phyloP scores from a whole-genome alignment of 2,797 vertebrate genomes.

The Gila robusta region DNA sequence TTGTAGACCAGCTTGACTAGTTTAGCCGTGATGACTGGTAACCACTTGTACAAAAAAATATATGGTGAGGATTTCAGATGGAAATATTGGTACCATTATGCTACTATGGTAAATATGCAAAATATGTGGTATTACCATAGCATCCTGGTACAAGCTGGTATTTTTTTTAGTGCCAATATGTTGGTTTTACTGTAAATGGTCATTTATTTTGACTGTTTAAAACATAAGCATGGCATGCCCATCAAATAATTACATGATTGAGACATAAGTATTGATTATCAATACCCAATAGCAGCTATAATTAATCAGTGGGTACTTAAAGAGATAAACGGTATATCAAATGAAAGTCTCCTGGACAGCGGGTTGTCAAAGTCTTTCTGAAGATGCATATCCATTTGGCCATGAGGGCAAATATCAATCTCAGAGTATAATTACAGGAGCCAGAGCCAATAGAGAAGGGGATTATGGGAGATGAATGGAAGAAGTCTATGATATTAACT shows the following conservation, averaged over 20 bases:
- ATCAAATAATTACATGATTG: neutral
- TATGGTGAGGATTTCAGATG: neutral
- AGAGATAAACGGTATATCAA: neutral
- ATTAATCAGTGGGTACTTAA: neutral
- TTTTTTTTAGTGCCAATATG: neutral
- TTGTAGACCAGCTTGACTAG: neutral
- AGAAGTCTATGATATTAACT: conserved; percentile 65
- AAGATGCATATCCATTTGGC: conserved; percentile 49
- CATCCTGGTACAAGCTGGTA: neutral
- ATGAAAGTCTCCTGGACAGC: neutral
- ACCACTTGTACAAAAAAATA: neutral
- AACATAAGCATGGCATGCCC: neutral
- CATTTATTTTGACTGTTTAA: neutral
- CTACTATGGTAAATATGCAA: neutral
- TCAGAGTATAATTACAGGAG: conserved; percentile 64
- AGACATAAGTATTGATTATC: conserved; percentile 15
- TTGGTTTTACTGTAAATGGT: neutral
- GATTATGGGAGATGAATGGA: conserved; percentile 64
- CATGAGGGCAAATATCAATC: conserved; percentile 68
- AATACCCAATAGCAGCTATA: neutral
- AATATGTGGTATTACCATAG: neutral
- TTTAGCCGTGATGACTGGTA: neutral
- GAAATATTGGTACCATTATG: neutral
- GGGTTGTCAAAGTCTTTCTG: conserved; percentile 17
- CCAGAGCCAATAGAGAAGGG: conserved; percentile 63